Evolutionary conservation across 2,888 invertebrate genomes (phyloP).

Genomic region (Lasiommata megera): DNA sequence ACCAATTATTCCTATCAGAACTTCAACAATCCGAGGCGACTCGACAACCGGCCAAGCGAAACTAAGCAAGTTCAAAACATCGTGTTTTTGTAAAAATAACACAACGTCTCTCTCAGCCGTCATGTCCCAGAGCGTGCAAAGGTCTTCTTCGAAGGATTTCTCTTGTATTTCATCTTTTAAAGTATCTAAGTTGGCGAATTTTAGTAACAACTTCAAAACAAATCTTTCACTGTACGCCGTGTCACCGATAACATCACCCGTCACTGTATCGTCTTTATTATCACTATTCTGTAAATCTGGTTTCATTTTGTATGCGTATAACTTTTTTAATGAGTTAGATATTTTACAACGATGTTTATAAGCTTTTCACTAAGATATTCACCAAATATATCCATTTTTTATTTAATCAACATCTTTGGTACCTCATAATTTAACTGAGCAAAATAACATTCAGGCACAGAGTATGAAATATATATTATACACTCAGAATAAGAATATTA

Average conservation of each 20-base stretch:
- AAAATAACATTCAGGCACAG: too few relatives aligned
- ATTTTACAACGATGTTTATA: too few relatives aligned
- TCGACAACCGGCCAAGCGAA: constrained; percentile 79
- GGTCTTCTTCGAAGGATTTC: constrained; percentile 85
- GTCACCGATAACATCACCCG: constrained; percentile 90
- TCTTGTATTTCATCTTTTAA: constrained; percentile 79
- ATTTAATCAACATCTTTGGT: too few relatives aligned
- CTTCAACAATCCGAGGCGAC: constrained; percentile 87
- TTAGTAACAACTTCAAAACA: constrained; percentile 85
- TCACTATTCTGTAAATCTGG: constrained; percentile 40
- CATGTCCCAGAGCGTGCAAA: constrained; percentile 93
- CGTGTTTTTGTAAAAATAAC: constrained; percentile 84
- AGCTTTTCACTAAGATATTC: too few relatives aligned
- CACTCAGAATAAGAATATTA: too few relatives aligned
- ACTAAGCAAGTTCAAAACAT: constrained; percentile 84
- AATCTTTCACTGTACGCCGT: constrained; percentile 90
- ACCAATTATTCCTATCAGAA: constrained; percentile 90
- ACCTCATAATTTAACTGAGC: too few relatives aligned
- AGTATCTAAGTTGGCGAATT: constrained; percentile 77
- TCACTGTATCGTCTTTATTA: constrained; percentile 50
- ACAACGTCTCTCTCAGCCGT: constrained; percentile 89
- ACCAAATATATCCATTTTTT: too few relatives aligned
- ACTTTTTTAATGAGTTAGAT: too few relatives aligned
- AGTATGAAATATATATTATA: too few relatives aligned
- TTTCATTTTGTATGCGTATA: constrained; percentile 39